Evolutionary conservation across 2,113 vertebrate genomes (phyloP).

Genomic region (Cygnus atratus): DNA sequence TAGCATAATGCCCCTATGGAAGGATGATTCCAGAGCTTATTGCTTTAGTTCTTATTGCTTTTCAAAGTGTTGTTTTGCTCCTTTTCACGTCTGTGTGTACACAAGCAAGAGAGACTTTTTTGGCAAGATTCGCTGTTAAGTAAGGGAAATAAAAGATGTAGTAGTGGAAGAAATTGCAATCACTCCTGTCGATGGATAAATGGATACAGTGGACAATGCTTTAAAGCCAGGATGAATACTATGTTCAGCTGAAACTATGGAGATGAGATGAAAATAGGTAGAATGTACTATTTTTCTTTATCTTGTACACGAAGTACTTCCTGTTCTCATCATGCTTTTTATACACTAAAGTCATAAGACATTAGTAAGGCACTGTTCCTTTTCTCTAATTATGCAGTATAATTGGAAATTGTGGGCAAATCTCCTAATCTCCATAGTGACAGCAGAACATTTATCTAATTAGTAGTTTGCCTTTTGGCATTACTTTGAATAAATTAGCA

Average conservation of each 20-base stretch:
- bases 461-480: conserved; percentile 58
- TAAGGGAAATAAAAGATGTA: background rate
- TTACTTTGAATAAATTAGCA: conserved; percentile 62
- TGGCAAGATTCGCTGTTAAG: background rate
- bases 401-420: conserved; percentile 45
- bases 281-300: background rate
- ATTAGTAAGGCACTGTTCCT: background rate
- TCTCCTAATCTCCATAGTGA: conserved; percentile 55
- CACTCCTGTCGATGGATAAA: background rate
- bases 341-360: background rate
- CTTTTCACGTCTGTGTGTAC: background rate
- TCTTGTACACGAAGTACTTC: background rate
- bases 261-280: conserved; percentile 6
- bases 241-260: background rate
- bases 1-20: background rate
- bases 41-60: background rate
- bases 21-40: background rate
- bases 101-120: background rate
- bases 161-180: background rate
- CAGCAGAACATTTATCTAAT: conserved; percentile 50
- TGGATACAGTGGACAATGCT: background rate
- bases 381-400: conserved; percentile 22
- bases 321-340: background rate
- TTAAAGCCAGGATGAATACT: background rate
- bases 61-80: background rate